Evolutionary conservation across 2,888 invertebrate species (phyloP).

Genomic region (Hipparchia sbordonii): DNA sequence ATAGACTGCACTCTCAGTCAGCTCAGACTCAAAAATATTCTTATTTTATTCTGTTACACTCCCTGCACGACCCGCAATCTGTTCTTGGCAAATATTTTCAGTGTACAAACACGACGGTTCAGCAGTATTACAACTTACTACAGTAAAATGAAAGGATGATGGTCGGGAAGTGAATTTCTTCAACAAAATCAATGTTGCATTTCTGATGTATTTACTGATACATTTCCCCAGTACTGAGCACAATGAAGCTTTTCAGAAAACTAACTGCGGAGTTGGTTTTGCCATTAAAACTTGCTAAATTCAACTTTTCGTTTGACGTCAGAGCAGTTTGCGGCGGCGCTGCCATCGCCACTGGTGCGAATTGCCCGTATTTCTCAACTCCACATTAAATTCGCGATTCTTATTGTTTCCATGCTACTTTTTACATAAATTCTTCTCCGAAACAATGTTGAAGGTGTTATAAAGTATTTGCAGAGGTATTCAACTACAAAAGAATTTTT

Average conservation of each 20-base stretch:
- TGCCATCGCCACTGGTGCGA: constrained; percentile 26
- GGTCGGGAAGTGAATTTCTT: background rate
- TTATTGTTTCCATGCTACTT: constrained; percentile 15
- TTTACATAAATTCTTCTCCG: background rate
- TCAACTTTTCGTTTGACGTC: constrained; percentile 49
- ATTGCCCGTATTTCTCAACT: constrained; percentile 30
- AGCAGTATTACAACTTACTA: no score
- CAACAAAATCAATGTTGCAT: background rate
- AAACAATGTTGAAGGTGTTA: background rate
- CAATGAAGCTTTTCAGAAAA: constrained; percentile 49
- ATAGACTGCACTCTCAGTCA: no score
- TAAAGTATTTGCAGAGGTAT: constrained; percentile 1
- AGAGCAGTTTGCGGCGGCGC: constrained; percentile 28
- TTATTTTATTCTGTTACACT: no score
- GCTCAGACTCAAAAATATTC: no score
- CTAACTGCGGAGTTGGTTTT: constrained; percentile 45
- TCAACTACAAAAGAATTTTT: background rate
- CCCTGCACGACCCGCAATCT: no score
- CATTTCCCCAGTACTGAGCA: constrained; percentile 38
- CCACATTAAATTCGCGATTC: constrained; percentile 25
- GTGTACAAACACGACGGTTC: no score
- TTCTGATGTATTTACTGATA: constrained; percentile 29
- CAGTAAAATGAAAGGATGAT: no score
- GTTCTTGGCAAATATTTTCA: no score
- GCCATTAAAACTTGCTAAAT: constrained; percentile 55